These are phyloP conservation scores for Thamnophis elegans DNA, from an alignment of 2,797 vertebrate genomes.

Conservation along the genomic window DNA sequence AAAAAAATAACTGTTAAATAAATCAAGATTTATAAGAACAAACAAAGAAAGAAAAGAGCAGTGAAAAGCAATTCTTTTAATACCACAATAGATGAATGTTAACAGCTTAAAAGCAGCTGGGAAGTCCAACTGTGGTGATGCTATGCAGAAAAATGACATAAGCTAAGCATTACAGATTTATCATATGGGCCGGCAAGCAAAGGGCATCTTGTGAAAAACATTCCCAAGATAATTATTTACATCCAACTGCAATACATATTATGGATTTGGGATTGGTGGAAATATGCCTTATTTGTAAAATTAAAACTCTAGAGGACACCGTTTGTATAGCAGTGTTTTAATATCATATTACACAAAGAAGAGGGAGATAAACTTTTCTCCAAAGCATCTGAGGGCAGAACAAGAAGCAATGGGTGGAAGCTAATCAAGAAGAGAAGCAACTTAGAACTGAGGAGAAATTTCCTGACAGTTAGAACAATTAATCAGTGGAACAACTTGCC, in stretches of 20 bases:
- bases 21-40: not conserved
- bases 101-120: not conserved
- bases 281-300: not conserved
- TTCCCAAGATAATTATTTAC: not conserved
- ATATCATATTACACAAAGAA: not conserved
- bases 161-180: not conserved
- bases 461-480: not conserved
- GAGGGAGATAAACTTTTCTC: not conserved
- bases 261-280: not conserved
- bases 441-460: not conserved
- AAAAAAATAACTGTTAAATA: not conserved
- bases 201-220: not conserved
- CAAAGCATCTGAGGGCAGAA: not conserved
- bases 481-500: not conserved
- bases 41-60: not conserved
- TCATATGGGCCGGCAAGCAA: not conserved
- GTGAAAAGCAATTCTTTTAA: not conserved
- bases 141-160: not conserved
- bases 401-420: not conserved
- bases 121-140: not conserved
- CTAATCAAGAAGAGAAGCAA: not conserved
- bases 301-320: not conserved
- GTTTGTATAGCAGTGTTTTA: not conserved
- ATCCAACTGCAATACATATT: not conserved
- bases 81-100: not conserved